Evolutionary conservation across 2,888 invertebrate species (phyloP), one percentile per base, ranked within the genome.

Genomic region (Druceiella hillmani): DNA sequence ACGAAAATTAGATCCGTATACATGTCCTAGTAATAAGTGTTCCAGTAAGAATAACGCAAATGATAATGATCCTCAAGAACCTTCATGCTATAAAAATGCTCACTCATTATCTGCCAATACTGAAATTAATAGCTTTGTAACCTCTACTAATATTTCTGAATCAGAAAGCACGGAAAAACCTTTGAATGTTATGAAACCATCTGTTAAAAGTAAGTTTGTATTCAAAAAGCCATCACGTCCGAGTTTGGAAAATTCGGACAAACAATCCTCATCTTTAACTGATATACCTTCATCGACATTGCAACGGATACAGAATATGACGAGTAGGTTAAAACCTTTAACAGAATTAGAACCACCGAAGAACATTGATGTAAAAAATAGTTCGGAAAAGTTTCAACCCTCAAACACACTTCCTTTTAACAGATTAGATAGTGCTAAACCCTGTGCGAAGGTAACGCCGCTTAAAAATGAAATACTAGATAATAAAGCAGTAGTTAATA

Each of bases 361-460:
- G 50, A 46, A 32, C 42, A 38, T 44, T 2, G 56, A 59, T 2
- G 12, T 60, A 38, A 54, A 57, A 0, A 62, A 59, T 35, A 71
- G 71, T 50, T 72, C 71, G 3, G 56, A 65, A 13, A 55, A 58
- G 3, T 71, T 72, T 40, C 70, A 69, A 55, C 57, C 68, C 3
- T 59, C 62, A 3, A 56, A 58, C 17, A 48, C 62, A 3, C 63
- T 61, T 43, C 62, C 56, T 39, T 55, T 41, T 40, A 55, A 58
- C 12, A 43, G 65, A 22, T 37, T 59, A 7, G 56, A 55, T 38
- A 40, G 44, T 14, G 53, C 52, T 35, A 60, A 58, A 42, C 56
- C 59, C 3, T 57, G 55, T 41, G 56, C 55, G 4, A 51, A 54
- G 36, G 55, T 58, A 10, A 50, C 53, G 24, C 57, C 60, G 5